Percentiles rank a stretch among this genome's conserved stretches.
Conservation (phyloP, 1,140 invertebrate species). For the Drosophila asahinai region DNA sequence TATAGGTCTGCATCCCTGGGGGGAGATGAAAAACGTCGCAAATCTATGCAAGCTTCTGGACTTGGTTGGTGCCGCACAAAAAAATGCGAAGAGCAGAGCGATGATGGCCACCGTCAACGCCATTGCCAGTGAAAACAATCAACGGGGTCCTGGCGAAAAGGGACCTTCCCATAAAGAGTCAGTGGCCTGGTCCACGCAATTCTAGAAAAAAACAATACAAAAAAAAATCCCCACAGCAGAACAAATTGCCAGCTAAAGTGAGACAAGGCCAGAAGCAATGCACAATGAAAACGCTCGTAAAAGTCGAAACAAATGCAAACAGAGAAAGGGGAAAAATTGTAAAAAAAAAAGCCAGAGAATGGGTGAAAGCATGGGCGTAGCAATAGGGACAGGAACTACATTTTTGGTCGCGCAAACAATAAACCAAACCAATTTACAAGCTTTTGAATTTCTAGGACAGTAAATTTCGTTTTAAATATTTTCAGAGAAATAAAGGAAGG, state of each 20-base stretch:
- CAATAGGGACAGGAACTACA: background rate
- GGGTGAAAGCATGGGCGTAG: conserved; percentile 9
- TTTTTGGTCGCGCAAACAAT: background rate
- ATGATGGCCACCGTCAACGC: conserved; percentile 41
- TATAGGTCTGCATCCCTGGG: conserved; percentile 8
- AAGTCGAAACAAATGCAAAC: conserved; percentile 53
- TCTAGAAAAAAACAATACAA: conserved; percentile 15
- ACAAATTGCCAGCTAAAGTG: conserved; percentile 48
- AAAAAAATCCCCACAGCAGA: conserved; percentile 8
- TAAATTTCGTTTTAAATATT: no score
- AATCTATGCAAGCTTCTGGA: conserved; percentile 54
- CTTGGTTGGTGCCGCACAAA: conserved; percentile 13
- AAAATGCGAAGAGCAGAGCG: conserved; percentile 24
- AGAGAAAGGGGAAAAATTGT: conserved; percentile 4
- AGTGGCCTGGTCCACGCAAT: conserved; percentile 37
- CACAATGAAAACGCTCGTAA: conserved; percentile 62
- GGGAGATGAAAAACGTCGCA: conserved; percentile 29
- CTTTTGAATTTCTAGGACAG: background rate
- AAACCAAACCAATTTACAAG: background rate
- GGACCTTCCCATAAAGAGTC: conserved; percentile 40
- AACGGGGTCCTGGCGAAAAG: conserved; percentile 25
- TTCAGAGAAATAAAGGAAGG: background rate
- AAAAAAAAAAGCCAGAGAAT: conserved; percentile 5
- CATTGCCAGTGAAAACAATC: conserved; percentile 42
- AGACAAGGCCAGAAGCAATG: conserved; percentile 39